A percentile compares a stretch with the other conserved stretches of the same genome.
phyloP scores from a whole-genome alignment of 2,888 invertebrate genomes.

The Eledona agricola region DNA sequence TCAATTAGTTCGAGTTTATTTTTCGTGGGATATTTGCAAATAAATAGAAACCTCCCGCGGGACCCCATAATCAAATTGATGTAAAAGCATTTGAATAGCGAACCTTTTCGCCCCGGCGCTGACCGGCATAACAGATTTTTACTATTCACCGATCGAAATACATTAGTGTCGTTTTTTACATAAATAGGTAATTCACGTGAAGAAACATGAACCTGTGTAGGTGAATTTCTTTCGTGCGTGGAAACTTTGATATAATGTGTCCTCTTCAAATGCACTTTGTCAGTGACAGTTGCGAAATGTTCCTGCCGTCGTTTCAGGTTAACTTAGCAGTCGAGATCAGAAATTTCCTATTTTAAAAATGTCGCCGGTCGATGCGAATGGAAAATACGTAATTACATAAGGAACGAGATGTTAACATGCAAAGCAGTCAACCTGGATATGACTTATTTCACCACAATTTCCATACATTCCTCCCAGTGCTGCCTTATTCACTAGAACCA shows the following conservation, averaged over 20 bases:
- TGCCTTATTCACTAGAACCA: conserved; percentile 39
- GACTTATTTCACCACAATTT: conserved; percentile 31
- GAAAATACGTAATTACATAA: conserved; percentile 32
- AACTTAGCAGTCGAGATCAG: conserved; percentile 43
- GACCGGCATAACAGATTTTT: conserved; percentile 7
- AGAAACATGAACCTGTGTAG: conserved; percentile 31
- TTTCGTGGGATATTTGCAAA: too few species aligned
- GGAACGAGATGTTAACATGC: conserved; percentile 30
- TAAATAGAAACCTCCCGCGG: conserved; percentile 18
- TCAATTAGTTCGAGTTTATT: conserved; percentile 32
- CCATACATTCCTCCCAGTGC: conserved; percentile 33
- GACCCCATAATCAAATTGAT: conserved; percentile 28
- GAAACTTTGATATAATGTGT: conserved; percentile 31
- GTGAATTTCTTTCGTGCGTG: conserved; percentile 27
- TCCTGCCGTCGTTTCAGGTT: conserved; percentile 46
- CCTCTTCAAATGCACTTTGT: conserved; percentile 42
- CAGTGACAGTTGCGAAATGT: conserved; percentile 46
- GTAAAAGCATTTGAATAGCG: conserved; percentile 33
- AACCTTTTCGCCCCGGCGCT: conserved; percentile 10
- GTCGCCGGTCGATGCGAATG: too few species aligned
- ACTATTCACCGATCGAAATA: conserved; percentile 20
- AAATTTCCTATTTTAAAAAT: conserved; percentile 44
- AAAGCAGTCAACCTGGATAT: conserved; percentile 26
- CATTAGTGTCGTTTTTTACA: conserved; percentile 28
- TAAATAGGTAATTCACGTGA: conserved; percentile 30